Evolutionary conservation across 2,113 vertebrate genomes (phyloP).

Genomic region (Sterrhoptilus dennistouni): DNA sequence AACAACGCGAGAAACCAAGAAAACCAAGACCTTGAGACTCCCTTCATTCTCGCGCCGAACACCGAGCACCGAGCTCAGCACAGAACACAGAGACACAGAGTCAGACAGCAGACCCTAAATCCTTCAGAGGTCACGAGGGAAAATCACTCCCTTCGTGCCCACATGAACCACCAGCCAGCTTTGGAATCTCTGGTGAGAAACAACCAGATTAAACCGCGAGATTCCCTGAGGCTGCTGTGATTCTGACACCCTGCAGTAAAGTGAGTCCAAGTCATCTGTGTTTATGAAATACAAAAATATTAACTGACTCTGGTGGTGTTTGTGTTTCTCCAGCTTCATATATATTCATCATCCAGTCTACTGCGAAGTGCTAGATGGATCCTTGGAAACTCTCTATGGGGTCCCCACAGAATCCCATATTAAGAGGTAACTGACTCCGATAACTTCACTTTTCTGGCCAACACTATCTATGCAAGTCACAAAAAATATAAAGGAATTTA

Average conservation of each 20-base stretch:
- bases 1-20: no score
- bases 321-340: neutral
- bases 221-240: neutral
- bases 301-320: neutral
- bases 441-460: neutral
- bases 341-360: no score
- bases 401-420: neutral
- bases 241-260: neutral
- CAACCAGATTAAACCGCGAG: no score
- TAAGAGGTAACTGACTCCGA: accelerated
- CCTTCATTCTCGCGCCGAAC: no score
- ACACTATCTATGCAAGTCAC: neutral
- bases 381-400: neutral
- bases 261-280: neutral
- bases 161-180: no score
- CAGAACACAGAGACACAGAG: no score
- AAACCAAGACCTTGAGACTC: no score
- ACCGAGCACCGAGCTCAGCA: no score
- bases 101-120: no score
- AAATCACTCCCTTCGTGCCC: no score
- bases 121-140: no score
- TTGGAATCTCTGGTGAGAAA: no score
- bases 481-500: neutral
- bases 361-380: neutral
- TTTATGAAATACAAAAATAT: neutral